phyloP scores from a whole-genome alignment of 1,140 invertebrate species.

The Hormaphis cornu region DNA sequence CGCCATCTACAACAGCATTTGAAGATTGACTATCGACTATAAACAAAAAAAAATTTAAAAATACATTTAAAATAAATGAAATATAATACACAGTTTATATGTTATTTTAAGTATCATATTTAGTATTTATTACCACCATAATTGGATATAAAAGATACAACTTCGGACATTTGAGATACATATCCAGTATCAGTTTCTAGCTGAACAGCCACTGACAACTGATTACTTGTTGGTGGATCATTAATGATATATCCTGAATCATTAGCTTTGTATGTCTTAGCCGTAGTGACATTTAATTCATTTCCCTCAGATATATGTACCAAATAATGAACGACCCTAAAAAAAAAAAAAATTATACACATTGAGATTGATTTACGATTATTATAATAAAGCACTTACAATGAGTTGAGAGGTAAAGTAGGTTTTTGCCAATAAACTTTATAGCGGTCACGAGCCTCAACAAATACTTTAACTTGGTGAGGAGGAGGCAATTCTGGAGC shows the following conservation, averaged over 20 bases:
- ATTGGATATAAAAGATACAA: constrained; percentile 44
- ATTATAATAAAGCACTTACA: not conserved
- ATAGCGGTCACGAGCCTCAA: constrained; percentile 49
- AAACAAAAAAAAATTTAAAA: not conserved
- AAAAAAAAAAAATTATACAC: not conserved
- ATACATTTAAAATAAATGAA: not conserved
- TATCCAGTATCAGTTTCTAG: constrained; percentile 55
- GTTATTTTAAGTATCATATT: not conserved
- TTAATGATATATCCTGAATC: constrained; percentile 51
- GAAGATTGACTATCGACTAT: constrained; percentile 27
- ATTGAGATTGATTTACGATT: not conserved
- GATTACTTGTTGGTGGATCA: constrained; percentile 44
- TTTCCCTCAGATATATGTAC: constrained; percentile 11
- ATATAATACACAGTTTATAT: not conserved
- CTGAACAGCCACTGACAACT: constrained; percentile 57
- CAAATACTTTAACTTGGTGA: constrained; percentile 50
- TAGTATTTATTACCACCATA: constrained; percentile 40
- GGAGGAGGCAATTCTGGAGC: constrained; percentile 55
- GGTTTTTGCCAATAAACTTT: constrained; percentile 53
- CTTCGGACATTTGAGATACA: constrained; percentile 54
- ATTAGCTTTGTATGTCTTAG: constrained; percentile 44
- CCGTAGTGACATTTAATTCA: constrained; percentile 40
- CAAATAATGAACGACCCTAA: constrained; percentile 11
- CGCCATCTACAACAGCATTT: constrained; percentile 31
- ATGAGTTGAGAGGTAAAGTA: constrained; percentile 1